Evolutionary conservation across 2,797 vertebrate species (phyloP), one percentile per base, ranked within the genome.

Genomic region (Labeo calbasu): DNA sequence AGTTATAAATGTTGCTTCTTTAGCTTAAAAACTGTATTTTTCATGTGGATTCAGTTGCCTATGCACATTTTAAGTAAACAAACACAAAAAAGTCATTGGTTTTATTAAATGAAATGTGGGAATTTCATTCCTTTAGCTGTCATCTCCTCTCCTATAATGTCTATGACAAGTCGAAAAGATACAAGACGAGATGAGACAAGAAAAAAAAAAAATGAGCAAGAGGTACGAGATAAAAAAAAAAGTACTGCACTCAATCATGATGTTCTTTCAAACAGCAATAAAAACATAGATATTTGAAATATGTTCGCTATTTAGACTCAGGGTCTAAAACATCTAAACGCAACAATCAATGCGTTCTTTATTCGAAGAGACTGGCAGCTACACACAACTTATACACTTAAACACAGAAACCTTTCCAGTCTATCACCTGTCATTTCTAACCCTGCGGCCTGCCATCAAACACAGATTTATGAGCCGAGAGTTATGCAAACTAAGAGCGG

Each of bases 401-500:
- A 36, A 5, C 25, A 55, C n/a, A 57, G 40, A 79, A 32, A 79
- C 14, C 17, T 61, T 65, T 82, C 25, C 40, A 43, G 21, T n/a
- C 61, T 66, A 57, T 75, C 77, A 80, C 14, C 72, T 84, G 85
- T 81, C 77, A 53, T 86, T 57, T 70, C 32, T 48, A 78, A 65
- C 46, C 79, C 82, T 65, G 68, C 40, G 72, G 86, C 82, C 61
- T 8, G 1, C 48, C 17, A 57, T 77, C 66, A 23, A 75, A 65
- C 32, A 36, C 65, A 81, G 65, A 87, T 81, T 87, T 84, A 84
- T 81, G 79, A 81, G 72, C 23, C 17, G 8, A 77, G 51, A 69
- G 69, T 66, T 66, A 65, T 85, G 36, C 69, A 66, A 79, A 80
- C 51, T 43, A 76, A 82, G 46, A 86, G 50, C 23, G 17, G 28